These are phyloP conservation scores for Gortyna flavago DNA, from an alignment of 2,888 invertebrate genomes.

Conservation along the genomic window DNA sequence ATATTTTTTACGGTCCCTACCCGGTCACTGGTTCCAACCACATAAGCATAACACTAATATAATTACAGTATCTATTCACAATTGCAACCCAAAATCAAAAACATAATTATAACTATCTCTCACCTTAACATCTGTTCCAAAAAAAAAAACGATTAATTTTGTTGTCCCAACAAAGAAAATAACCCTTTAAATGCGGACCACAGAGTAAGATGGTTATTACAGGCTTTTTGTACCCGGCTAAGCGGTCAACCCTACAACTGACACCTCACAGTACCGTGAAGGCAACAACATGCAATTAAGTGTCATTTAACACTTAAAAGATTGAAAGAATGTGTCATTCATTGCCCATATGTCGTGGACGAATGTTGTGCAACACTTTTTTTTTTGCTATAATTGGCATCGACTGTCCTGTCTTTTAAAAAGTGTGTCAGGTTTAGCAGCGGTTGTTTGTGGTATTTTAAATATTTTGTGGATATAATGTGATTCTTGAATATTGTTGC, in stretches of 20 bases:
- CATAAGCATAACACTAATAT: background rate
- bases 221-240: constrained; percentile 76
- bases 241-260: constrained; percentile 88
- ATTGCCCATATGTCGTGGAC: constrained; percentile 83
- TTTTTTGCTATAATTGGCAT: constrained; percentile 57
- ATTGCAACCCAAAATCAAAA: constrained; percentile 30
- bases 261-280: constrained; percentile 85
- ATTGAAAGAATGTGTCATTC: constrained; percentile 81
- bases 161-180: constrained; percentile 77
- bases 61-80: constrained; percentile 38
- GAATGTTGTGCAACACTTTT: constrained; percentile 73
- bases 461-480: background rate
- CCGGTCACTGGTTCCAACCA: background rate
- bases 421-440: constrained; percentile 66
- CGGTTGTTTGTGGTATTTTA: constrained; percentile 59
- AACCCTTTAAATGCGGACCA: constrained; percentile 76
- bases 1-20: background rate
- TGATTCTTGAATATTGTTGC: background rate
- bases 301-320: constrained; percentile 83
- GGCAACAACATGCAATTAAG: constrained; percentile 82
- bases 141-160: constrained; percentile 67
- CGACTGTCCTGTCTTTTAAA: constrained; percentile 51
- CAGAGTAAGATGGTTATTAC: constrained; percentile 71
- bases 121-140: constrained; percentile 57
- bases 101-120: constrained; percentile 33